These are phyloP conservation scores for Luehdorfia chinensis DNA, from an alignment of 1,140 invertebrate genomes.

Conservation along the genomic window DNA sequence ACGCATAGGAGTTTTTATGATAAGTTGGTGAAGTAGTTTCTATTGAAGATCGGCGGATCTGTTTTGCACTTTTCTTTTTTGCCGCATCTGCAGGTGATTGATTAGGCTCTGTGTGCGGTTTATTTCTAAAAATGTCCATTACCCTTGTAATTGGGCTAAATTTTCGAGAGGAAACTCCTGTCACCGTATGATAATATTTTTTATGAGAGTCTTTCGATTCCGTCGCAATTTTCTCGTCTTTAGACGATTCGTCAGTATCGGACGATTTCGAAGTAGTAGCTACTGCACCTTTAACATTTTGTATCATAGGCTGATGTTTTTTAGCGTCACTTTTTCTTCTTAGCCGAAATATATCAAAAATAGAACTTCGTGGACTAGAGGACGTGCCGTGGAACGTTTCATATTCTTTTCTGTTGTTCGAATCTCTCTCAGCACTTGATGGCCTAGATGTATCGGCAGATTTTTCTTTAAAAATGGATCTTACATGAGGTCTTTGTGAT, in stretches of 20 bases:
- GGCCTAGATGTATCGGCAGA: conserved; percentile 49
- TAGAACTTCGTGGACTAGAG: conserved; percentile 69
- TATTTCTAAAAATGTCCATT: conserved; percentile 69
- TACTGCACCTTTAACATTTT: conserved; percentile 44
- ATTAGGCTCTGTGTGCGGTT: conserved; percentile 49
- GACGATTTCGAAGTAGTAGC: conserved; percentile 33
- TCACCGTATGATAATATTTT: conserved; percentile 72
- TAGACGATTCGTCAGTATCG: conserved; percentile 46
- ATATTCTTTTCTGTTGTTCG: conserved; percentile 55
- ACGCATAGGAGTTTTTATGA: conserved; percentile 71
- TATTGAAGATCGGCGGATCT: conserved; percentile 62
- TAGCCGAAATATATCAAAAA: conserved; percentile 72
- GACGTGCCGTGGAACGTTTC: conserved; percentile 73
- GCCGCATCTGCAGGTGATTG: conserved; percentile 38
- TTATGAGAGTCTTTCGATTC: conserved; percentile 65
- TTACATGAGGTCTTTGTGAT: conserved; percentile 64
- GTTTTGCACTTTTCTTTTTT: conserved; percentile 58
- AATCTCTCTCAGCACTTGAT: conserved; percentile 61
- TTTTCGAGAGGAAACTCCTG: conserved; percentile 62
- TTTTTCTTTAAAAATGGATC: conserved; percentile 67
- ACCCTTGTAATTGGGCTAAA: conserved; percentile 67
- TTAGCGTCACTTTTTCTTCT: conserved; percentile 70
- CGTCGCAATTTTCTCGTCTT: conserved; percentile 39
- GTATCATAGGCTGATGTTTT: conserved; percentile 59
- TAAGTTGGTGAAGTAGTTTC: conserved; percentile 69